Evolutionary conservation across 1,140 invertebrate genomes (phyloP).

Genomic region (Tetramorium alpestre): DNA sequence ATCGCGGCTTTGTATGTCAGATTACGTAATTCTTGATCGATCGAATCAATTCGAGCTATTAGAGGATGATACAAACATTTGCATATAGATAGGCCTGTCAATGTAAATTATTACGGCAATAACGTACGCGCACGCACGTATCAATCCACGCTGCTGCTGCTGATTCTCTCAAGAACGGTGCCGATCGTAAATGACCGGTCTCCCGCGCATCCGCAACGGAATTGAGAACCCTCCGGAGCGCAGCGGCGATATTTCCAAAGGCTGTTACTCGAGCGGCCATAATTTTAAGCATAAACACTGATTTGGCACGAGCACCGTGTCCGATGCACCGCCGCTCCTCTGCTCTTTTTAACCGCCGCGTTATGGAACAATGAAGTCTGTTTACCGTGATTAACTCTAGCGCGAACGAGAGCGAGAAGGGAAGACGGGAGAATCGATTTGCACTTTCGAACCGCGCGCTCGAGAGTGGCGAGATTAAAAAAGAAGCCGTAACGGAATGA

Average conservation of each 20-base stretch:
- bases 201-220: not conserved
- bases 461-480: conserved; percentile 52
- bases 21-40: conserved; percentile 68
- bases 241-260: conserved; percentile 74
- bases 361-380: conserved; percentile 72
- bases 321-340: conserved; percentile 24
- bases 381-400: conserved; percentile 77
- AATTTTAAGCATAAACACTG: conserved; percentile 81
- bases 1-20: conserved; percentile 19
- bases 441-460: conserved; percentile 53
- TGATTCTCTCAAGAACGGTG: conserved; percentile 15
- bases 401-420: conserved; percentile 69
- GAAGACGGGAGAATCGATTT: conserved; percentile 62
- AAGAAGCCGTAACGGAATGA: conserved; percentile 38
- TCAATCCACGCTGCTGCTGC: conserved; percentile 25
- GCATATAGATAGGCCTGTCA: conserved; percentile 70
- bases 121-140: conserved; percentile 35
- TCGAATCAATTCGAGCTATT: conserved; percentile 57
- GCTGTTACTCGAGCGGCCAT: conserved; percentile 77
- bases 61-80: conserved; percentile 61
- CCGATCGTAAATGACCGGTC: not conserved
- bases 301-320: conserved; percentile 77
- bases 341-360: conserved; percentile 57
- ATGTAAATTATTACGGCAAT: conserved; percentile 69
- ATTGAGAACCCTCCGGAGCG: conserved; percentile 73